Evolutionary conservation across 2,113 vertebrate genomes (phyloP).

Genomic region (Sciurus niger): DNA sequence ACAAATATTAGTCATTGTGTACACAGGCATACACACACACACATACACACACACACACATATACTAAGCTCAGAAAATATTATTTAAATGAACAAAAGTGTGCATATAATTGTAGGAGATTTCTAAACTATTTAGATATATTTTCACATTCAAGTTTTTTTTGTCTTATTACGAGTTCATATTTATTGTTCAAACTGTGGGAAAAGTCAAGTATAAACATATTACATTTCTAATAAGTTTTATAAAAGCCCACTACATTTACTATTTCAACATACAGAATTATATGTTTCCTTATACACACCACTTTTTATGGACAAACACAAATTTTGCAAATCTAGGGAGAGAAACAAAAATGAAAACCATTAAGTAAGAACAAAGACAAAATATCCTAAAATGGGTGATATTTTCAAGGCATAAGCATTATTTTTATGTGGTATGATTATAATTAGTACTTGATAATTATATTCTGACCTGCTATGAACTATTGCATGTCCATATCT

Average conservation of each 20-base stretch:
- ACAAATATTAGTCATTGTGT: not conserved
- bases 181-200: not conserved
- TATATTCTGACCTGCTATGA: not conserved
- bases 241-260: not conserved
- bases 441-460: not conserved
- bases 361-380: not conserved
- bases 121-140: not conserved
- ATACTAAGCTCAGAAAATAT: not conserved
- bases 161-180: not conserved
- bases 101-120: not conserved
- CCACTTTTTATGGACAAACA: not conserved
- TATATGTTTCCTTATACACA: not conserved
- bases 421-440: not conserved
- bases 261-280: not conserved
- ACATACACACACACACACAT: not conserved
- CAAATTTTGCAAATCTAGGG: not conserved
- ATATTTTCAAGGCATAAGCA: conserved; percentile 27
- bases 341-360: conserved; percentile 18
- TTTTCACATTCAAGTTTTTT: not conserved
- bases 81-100: not conserved
- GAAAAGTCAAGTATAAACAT: not conserved
- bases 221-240: not conserved
- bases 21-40: not conserved
- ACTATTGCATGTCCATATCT: not conserved
- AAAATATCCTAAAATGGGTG: not conserved